These are phyloP conservation scores for Julus scandinavius DNA, from an alignment of 2,888 invertebrate genomes.

Conservation along the genomic window DNA sequence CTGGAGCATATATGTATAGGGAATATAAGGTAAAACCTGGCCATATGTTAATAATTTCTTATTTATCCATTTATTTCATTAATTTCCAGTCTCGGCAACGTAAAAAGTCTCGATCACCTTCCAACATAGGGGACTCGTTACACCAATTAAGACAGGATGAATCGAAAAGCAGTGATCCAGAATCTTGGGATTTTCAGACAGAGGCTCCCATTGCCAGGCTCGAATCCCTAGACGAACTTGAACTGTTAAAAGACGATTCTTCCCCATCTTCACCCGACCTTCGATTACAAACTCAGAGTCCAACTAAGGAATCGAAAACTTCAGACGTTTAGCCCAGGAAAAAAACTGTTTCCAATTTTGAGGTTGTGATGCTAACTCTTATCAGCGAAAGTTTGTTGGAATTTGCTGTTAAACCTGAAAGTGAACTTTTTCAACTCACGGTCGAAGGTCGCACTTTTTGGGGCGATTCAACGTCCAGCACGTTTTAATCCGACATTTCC, in stretches of 20 bases:
- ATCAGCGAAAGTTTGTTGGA: neutral
- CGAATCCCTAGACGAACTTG: constrained; percentile 75
- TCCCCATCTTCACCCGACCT: constrained; percentile 51
- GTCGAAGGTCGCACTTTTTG: neutral
- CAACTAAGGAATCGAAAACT: constrained; percentile 48
- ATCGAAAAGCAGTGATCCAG: constrained; percentile 50
- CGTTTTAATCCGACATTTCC: constrained; percentile 1
- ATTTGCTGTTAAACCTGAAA: too few species aligned
- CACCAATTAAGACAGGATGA: constrained; percentile 31
- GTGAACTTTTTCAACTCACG: too few species aligned
- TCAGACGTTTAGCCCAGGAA: constrained; percentile 39
- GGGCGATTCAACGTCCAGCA: neutral
- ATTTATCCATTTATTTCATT: neutral
- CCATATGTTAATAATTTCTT: too few species aligned
- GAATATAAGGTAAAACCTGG: too few species aligned
- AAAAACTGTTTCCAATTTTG: neutral
- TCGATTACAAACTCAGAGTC: neutral
- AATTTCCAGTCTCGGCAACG: constrained; percentile 20
- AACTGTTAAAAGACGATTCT: constrained; percentile 49
- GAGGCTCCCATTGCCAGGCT: constrained; percentile 74
- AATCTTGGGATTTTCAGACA: constrained; percentile 55
- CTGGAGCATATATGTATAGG: too few species aligned
- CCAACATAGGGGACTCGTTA: neutral
- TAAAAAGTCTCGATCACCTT: constrained; percentile 46
- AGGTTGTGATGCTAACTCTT: neutral